A percentile compares a stretch with the other conserved stretches of the same genome.
phyloP scores from a whole-genome alignment of 2,113 vertebrate species.

The Hylia prasina region DNA sequence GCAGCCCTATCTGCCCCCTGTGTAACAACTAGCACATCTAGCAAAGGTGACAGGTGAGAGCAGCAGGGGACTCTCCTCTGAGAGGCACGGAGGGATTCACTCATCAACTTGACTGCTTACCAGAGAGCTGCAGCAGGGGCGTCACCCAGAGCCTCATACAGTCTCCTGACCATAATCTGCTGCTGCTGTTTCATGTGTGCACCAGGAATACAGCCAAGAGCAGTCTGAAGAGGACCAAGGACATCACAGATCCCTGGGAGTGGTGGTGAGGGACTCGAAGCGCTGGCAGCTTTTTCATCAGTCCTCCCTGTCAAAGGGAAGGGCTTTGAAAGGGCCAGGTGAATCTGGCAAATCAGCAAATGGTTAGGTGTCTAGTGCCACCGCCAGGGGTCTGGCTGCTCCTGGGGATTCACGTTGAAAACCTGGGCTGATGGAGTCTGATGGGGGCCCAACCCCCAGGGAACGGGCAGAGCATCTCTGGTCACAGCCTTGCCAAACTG shows the following conservation, averaged over 20 bases:
- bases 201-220: neutral
- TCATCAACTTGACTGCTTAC: neutral
- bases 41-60: neutral
- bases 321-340: neutral
- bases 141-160: neutral
- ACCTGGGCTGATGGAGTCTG: neutral
- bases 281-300: neutral
- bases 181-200: rapidly evolving
- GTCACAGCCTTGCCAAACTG: neutral
- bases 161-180: neutral
- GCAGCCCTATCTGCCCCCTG: neutral
- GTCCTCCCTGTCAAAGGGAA: neutral
- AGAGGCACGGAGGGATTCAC: neutral
- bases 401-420: rapidly evolving
- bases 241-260: neutral
- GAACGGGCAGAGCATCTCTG: neutral
- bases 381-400: neutral
- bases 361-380: neutral
- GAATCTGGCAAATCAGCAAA: neutral
- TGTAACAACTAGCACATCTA: neutral
- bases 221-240: neutral
- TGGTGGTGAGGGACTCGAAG: neutral
- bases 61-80: neutral
- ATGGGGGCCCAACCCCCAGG: neutral
- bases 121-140: neutral